Evolutionary conservation across 2,113 vertebrate species (phyloP), one percentile per base, ranked within the genome.

Genomic region (Butastur rufipennis): DNA sequence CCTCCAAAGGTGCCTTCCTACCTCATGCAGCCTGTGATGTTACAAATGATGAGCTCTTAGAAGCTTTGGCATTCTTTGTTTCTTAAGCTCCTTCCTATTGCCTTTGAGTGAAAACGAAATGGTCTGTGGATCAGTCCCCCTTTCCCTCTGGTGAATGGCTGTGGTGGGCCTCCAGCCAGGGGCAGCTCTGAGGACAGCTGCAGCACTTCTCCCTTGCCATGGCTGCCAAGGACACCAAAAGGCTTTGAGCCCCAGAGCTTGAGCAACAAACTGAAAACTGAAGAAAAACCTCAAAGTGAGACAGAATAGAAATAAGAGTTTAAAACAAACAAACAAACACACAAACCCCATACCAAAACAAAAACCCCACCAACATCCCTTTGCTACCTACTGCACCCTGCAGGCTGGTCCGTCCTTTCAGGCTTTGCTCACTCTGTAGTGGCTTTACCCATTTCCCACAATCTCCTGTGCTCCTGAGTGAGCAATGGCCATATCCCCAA

Each of bases 121-220:
- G 7, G 3, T 70, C 27, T 40, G 0, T 15, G 27, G 27, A 22
- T 31, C 0, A 1, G 9, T 61, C 11, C 11, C 8, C 16, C 13
- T 65, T 45, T 62, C 48, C 15, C 14, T 21, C 34, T 68, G 26
- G 36, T 10, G 42, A 63, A 38, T 2, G 7, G 8, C n/a, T 71
- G 34, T 53, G 34, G 25, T 17, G 10, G 23, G 13, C 23, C 23
- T 72, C 23, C 32, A 59, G 16, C 34, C 27, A 38, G 31, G 5
- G 8, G 16, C 31, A 65, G 14, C 32, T 78, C 32, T 34, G 14
- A 81, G 32, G 21, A 34, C 59, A 95, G 26, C 22, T 66, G 71
- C 45, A 63, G 20, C 40, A 78, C 7, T 14, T 59, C 19, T 67
- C 29, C 16, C 7, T 68, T 42, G 9, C 58, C 9, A 2, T 16